Conservation (phyloP, 2,797 vertebrate species). For the Sphenopsis melanotis region DNA sequence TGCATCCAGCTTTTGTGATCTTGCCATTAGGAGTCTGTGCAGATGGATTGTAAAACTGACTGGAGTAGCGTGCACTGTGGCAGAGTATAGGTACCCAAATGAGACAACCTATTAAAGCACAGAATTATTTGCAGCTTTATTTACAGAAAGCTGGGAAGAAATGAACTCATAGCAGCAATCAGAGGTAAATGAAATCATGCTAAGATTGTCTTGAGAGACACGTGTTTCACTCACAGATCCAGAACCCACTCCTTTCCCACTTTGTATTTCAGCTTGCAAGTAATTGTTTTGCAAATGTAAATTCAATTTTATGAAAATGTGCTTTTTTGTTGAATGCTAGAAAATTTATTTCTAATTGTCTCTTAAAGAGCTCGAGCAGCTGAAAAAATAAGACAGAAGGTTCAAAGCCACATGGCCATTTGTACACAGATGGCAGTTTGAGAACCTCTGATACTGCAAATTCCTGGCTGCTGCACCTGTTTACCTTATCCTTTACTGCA, state of each 20-base stretch:
- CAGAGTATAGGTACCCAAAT: neutral
- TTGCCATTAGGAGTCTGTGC: neutral
- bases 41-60: neutral
- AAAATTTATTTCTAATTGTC: neutral
- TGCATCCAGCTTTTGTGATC: neutral
- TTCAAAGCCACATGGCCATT: neutral
- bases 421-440: neutral
- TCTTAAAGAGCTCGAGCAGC: neutral
- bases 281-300: neutral
- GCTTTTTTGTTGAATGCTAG: neutral
- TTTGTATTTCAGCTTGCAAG: neutral
- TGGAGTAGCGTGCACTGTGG: neutral
- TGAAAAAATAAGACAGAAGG: neutral
- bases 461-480: neutral
- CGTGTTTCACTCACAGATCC: neutral
- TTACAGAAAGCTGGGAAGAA: slow-evolving; percentile 13
- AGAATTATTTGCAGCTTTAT: neutral
- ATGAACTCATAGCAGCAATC: neutral
- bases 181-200: neutral
- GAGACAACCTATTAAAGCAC: neutral
- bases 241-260: neutral
- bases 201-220: neutral
- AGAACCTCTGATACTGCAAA: neutral
- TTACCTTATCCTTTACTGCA: neutral
- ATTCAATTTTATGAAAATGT: neutral